phyloP scores from a whole-genome alignment of 2,797 vertebrate species.

The Clamator glandarius region DNA sequence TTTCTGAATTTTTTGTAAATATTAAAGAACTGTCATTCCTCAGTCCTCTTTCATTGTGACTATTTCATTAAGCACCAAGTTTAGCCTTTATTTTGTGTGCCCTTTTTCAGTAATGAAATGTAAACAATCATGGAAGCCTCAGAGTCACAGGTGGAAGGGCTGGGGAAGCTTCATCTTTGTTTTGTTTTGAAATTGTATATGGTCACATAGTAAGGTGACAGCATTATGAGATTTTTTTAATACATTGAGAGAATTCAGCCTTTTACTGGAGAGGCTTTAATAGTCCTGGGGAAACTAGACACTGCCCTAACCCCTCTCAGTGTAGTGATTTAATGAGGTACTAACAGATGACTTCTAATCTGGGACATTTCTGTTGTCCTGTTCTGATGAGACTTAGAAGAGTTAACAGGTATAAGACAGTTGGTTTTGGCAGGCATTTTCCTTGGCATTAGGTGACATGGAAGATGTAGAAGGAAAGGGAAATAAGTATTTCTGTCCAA shows the following conservation, averaged over 20 bases:
- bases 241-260: neutral
- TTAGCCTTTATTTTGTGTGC: neutral
- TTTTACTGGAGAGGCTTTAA: neutral
- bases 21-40: neutral
- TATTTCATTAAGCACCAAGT: neutral
- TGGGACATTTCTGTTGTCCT: neutral
- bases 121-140: neutral
- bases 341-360: neutral
- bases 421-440: neutral
- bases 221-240: neutral
- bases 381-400: neutral
- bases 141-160: neutral
- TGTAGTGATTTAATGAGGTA: neutral
- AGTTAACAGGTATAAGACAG: neutral
- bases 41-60: neutral
- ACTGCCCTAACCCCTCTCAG: neutral
- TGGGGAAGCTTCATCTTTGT: neutral
- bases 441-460: neutral
- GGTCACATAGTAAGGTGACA: neutral
- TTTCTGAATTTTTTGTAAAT: neutral
- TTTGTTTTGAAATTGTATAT: neutral
- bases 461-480: neutral
- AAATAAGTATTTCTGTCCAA: neutral
- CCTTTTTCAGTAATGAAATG: neutral
- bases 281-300: neutral